Evolutionary conservation across 2,888 invertebrate genomes (phyloP).

Genomic region (Acleris cristana): DNA sequence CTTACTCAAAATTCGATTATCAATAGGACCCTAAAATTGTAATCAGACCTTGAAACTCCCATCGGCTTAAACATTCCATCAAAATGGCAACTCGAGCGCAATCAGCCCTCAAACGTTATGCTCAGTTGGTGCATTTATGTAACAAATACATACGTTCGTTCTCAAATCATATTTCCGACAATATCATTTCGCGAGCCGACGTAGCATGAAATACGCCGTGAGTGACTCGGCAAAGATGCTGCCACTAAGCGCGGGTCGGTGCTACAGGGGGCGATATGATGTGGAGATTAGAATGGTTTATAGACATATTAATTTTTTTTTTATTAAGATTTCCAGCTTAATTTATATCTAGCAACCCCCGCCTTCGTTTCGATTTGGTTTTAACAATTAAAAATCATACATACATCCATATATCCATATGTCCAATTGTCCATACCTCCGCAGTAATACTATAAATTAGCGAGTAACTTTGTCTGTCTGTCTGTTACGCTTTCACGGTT

Average conservation of each 20-base stretch:
- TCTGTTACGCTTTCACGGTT: no score
- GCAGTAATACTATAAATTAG: no score
- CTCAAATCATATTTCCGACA: constrained; percentile 80
- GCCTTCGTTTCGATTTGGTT: no score
- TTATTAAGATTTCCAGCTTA: no score
- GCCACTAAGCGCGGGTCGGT: constrained; percentile 58
- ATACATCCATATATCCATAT: no score
- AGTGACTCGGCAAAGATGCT: constrained; percentile 81
- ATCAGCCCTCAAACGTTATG: constrained; percentile 24
- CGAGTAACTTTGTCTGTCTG: no score
- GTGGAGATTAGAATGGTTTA: constrained; percentile 4
- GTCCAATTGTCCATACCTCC: no score
- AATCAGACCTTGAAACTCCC: neutral
- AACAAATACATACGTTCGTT: constrained; percentile 77
- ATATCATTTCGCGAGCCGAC: constrained; percentile 81
- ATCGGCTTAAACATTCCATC: constrained; percentile 12
- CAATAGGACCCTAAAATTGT: no score
- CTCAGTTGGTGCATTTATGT: constrained; percentile 45
- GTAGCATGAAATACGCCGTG: constrained; percentile 82
- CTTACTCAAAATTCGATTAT: no score
- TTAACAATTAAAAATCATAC: no score
- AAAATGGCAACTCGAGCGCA: constrained; percentile 19
- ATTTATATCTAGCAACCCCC: no score
- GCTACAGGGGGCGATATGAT: constrained; percentile 33
- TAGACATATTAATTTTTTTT: no score